Evolutionary conservation across 2,797 vertebrate genomes (phyloP), one percentile per base, ranked within the genome.

Genomic region (Gobionotothen gibberifrons): DNA sequence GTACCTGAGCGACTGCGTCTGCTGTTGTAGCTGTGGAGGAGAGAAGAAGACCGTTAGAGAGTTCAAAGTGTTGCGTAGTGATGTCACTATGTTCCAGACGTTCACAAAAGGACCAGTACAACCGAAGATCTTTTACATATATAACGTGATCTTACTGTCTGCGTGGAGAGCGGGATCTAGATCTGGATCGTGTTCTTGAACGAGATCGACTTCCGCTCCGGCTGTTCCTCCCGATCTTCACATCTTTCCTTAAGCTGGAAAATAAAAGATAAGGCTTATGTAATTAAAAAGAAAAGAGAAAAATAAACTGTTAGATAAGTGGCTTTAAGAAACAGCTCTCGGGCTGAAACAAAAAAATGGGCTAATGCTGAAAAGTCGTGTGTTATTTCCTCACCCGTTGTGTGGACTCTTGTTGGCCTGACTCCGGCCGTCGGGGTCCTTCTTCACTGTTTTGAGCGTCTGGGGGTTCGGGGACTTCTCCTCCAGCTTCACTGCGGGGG

Each of bases 1-100:
- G 98, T 99, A 79, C 97, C 98, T 0, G 98, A 99, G 84, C 95
- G 95, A 85, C 98, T 99, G 69, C 97, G 94, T 75, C 98, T 94
- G 84, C 96, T 98, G 84, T 98, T 99, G 81, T 99, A 99, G 93
- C 97, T 99, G 81, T 10, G 44, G 7, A 73, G 36, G 42, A 62
- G 11, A 11, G 51, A 12, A 40, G 19, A 46, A 66, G 22, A 11
- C 9, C 1, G 7, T 17, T 39, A 36, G 32, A 32, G 29, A 36
- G 32, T 36, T 36, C 32, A 36, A 36, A 7, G 6, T 36, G 32
- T 36, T 36, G 7, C 32, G 32, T 36, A 36, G 32, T 36, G 32
- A 36, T 36, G 32, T 36, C 32, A 36, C 32, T 36, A 36, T 36
- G 32, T 9, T 36, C 7, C 6, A 9, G 8, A 36, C 32, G 32